Base-by-base conservation (phyloP, 2,888 invertebrate species). In the Lasioglossum vierecki region DNA sequence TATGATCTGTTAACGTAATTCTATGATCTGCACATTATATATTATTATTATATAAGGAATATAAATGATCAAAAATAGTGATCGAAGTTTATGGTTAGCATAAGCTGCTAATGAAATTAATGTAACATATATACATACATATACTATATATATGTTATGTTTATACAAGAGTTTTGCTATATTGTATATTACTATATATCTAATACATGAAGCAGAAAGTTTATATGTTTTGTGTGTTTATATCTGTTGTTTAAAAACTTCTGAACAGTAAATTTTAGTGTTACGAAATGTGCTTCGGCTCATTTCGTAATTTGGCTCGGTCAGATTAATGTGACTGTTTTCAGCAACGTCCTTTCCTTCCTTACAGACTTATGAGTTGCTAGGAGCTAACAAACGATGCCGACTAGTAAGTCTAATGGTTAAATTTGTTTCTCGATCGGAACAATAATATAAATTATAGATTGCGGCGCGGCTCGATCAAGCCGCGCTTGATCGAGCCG, bases 161-260 rank as follows among this genome's bases (percentile, higher is more conserved):
- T 93, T 93, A 78, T 93, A 93, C 89, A 82, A 87, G 66, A 89
- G 79, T 89, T 92, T 92, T 92, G 91, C 91, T 93, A 93, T 87
- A 88, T 88, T 90, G 81, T 89, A 91, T 91, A 87, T 84, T 76
- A 79, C 78, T 83, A 83, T 79, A 80, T 76, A 77, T 63, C 86
- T 79, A 81, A 63, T 79, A 81, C 60, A 63, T 8, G 63, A 30
- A 63, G 35, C 30, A 63, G 15, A 63, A 76, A 60, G 74, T 49
- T 76, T 76, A 79, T 60, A 53, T 88, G 79, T 85, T 63, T 63
- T 72, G 77, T 63, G 18, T 30, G 18, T 18, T 30, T 18, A 63
- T 63, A 63, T 63, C 57, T 57, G 57, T n/a, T n/a, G 11, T 57
- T n/a, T 4, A 57, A 57, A 57, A 57, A 57, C 57, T n/a, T 30